Percentiles rank a stretch among this genome's conserved stretches.
These are phyloP conservation scores for Acridotheres tristis DNA, from an alignment of 2,797 vertebrate genomes.

Conservation along the genomic window DNA sequence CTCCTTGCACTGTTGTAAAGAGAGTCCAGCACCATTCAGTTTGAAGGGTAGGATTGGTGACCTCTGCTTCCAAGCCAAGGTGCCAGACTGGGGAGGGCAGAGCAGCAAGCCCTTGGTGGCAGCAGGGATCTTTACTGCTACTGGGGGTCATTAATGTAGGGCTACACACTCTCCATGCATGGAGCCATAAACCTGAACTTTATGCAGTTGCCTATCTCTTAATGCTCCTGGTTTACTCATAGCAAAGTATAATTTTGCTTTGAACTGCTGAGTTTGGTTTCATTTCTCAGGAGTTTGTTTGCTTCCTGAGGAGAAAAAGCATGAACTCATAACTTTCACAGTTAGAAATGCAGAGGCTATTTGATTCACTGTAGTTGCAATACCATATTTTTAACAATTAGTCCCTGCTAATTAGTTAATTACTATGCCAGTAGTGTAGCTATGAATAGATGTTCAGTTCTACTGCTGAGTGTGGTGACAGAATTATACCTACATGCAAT, in stretches of 20 bases:
- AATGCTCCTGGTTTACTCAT: neutral
- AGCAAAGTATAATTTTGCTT: neutral
- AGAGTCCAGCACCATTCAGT: neutral
- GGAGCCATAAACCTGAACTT: neutral
- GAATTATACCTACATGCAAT: neutral
- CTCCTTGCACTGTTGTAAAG: neutral
- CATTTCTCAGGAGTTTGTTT: neutral
- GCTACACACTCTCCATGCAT: neutral
- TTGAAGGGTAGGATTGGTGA: neutral
- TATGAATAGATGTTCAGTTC: slow-evolving; percentile 12
- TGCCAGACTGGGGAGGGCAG: neutral
- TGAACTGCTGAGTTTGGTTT: slow-evolving; percentile 3
- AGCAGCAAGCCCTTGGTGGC: neutral
- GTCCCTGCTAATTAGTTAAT: slow-evolving; percentile 51
- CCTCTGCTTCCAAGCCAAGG: neutral
- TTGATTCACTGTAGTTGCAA: slow-evolving; percentile 19
- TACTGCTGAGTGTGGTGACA: neutral
- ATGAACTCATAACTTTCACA: neutral
- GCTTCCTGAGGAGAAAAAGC: neutral
- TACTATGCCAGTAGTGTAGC: neutral
- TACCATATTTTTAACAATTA: slow-evolving; percentile 34
- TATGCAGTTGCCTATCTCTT: neutral
- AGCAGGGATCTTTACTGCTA: neutral
- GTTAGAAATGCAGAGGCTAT: neutral
- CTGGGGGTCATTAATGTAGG: neutral